Evolutionary conservation across 2,888 invertebrate species (phyloP).

Genomic region (Melanophora roralis): DNA sequence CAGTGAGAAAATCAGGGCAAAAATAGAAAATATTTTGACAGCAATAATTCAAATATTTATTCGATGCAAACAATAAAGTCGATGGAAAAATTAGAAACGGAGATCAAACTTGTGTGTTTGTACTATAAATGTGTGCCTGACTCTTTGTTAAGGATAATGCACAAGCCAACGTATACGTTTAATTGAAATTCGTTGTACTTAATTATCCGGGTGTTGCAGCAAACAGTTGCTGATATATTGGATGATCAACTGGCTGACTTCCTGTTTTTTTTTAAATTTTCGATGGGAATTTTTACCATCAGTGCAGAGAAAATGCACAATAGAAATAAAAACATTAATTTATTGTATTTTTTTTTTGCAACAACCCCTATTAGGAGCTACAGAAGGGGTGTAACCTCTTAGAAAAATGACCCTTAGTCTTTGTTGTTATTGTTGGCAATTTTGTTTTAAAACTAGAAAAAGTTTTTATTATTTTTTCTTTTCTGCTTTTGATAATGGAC

Average conservation of each 20-base stretch:
- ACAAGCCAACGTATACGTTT: constrained; percentile 37
- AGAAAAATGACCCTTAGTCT: constrained; percentile 41
- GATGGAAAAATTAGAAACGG: constrained; percentile 33
- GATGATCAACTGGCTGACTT: constrained; percentile 11
- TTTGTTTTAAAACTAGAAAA: constrained; percentile 1
- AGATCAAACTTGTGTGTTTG: neutral
- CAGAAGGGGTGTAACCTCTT: constrained; percentile 48
- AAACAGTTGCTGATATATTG: constrained; percentile 42
- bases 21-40: constrained; percentile 58
- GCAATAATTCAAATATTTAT: constrained; percentile 56
- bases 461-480: neutral
- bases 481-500: neutral
- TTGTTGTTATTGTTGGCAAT: neutral
- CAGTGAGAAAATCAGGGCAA: constrained; percentile 32
- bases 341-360: constrained; percentile 14
- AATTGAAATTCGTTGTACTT: constrained; percentile 59
- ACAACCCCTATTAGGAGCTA: constrained; percentile 36
- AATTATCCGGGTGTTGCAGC: constrained; percentile 62
- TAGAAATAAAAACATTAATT: neutral
- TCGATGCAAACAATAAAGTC: constrained; percentile 24
- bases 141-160: neutral
- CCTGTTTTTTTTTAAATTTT: constrained; percentile 29
- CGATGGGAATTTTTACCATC: constrained; percentile 49
- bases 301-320: constrained; percentile 36
- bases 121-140: neutral